Percentiles rank a stretch among this genome's conserved stretches.
Conservation (phyloP, 2,888 invertebrate genomes). For the Pediacus dermestoides region DNA sequence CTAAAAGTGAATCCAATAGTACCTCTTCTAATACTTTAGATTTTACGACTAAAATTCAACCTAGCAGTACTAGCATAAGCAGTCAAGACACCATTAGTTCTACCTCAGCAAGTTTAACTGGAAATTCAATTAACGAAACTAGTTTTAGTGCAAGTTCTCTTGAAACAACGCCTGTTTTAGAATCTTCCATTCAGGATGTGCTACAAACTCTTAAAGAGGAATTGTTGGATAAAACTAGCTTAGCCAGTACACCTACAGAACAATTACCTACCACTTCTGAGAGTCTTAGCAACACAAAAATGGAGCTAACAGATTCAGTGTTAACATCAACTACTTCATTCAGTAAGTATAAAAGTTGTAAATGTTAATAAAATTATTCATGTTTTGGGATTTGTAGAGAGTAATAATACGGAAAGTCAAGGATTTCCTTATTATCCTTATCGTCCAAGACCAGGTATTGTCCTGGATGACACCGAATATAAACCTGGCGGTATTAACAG, state of each 20-base stretch:
- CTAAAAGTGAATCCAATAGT: too few species aligned
- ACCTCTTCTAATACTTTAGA: too few species aligned
- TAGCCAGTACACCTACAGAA: constrained; percentile 48
- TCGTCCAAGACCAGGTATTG: constrained; percentile 79
- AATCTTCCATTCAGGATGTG: constrained; percentile 49
- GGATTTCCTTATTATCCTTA: constrained; percentile 59
- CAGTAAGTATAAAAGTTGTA: background rate
- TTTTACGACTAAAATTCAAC: too few species aligned
- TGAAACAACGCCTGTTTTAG: constrained; percentile 43
- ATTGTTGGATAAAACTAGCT: constrained; percentile 24
- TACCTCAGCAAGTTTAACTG: too few species aligned
- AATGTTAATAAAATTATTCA: background rate
- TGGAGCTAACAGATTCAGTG: background rate
- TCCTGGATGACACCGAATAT: constrained; percentile 79
- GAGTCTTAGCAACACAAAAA: constrained; percentile 1
- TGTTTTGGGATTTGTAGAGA: background rate
- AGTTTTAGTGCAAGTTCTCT: too few species aligned
- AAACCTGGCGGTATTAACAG: constrained; percentile 60
- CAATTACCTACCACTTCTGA: constrained; percentile 18
- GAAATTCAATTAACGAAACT: too few species aligned
- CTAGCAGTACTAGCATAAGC: too few species aligned
- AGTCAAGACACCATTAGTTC: too few species aligned
- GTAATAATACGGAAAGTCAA: constrained; percentile 19
- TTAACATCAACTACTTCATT: background rate
- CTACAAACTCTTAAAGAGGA: constrained; percentile 37